Evolutionary conservation across 2,797 vertebrate genomes (phyloP), one percentile per base, ranked within the genome.

Genomic region (Lagocephalus sceleratus): DNA sequence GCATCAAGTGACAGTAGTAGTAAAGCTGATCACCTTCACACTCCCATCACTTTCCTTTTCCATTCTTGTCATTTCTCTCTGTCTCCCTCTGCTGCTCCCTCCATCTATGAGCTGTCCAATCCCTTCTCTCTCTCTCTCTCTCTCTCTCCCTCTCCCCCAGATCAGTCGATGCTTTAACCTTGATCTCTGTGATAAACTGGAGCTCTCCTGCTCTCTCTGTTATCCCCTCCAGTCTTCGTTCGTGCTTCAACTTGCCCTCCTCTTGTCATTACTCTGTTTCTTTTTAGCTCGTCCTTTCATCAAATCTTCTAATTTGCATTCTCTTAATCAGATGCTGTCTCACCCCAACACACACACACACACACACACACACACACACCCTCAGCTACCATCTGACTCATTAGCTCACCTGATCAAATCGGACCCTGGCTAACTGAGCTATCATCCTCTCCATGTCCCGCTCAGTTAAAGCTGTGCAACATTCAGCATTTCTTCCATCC

Each of bases 291-390:
- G 73, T 68, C 70, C 78, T 83, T 84, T 85, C 79, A 86, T 88
- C 81, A 85, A 75, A 79, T 32, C 48, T 42, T 74, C 82, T 88
- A 68, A 86, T 87, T 72, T 83, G 82, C 78, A 83, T 89, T 86
- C 79, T 83, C 76, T 79, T 89, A 85, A 88, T 89, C 87, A 86
- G 67, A 63, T 63, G 71, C 86, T 70, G 80, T 84, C 82, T n/a
- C n/a, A n/a, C n/a, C 78, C 69, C 68, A 83, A 71, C 32, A 7
- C 32, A 35, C 32, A 7, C 32, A 35, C 32, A 35, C 32, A 35
- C 32, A 7, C 32, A 12, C 6, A n/a, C 38, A 25, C 25, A 25
- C 38, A 14, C 16, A 5, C 14, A 16, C 39, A 16, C 66, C 68
- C 69, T 76, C 57, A 71, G 69, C 61, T 55, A 43, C 44, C 63